Conservation (phyloP, 2,888 invertebrate genomes). For the Apeira syringaria region DNA sequence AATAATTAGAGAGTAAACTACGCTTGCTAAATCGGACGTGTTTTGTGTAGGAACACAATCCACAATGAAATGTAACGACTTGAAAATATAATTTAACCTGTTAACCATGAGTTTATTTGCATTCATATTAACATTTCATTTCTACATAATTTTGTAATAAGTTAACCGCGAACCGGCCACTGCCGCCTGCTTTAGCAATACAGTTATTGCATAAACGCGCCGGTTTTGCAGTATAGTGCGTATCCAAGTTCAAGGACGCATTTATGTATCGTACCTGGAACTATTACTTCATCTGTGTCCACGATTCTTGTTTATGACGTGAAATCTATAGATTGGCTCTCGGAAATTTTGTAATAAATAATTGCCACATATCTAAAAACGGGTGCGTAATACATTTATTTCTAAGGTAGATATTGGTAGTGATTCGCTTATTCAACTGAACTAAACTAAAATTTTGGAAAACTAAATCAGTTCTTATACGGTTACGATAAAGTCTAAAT, state of each 20-base stretch:
- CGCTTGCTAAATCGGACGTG: too few relatives aligned
- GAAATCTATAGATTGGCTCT: too few relatives aligned
- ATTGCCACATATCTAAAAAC: too few relatives aligned
- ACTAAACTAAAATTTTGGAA: too few relatives aligned
- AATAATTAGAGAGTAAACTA: background rate
- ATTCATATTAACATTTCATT: slow-evolving; percentile 14
- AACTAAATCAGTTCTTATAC: too few relatives aligned
- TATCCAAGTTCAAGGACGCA: slow-evolving; percentile 39
- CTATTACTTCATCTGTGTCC: background rate
- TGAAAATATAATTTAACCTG: background rate
- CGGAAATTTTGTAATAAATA: too few relatives aligned
- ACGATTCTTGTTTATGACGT: too few relatives aligned
- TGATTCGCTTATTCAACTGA: too few relatives aligned
- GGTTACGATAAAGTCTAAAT: too few relatives aligned
- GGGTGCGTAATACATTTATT: too few relatives aligned
- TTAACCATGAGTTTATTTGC: slow-evolving; percentile 14
- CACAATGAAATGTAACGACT: background rate
- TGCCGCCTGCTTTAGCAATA: slow-evolving; percentile 4
- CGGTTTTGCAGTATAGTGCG: slow-evolving; percentile 29
- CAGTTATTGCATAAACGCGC: slow-evolving; percentile 28
- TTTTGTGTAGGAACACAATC: background rate
- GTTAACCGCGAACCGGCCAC: slow-evolving; percentile 5
- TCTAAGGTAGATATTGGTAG: too few relatives aligned
- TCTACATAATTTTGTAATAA: slow-evolving; percentile 27
- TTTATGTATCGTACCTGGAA: background rate